Percentiles rank a stretch among this genome's conserved stretches.
phyloP scores from a whole-genome alignment of 2,113 vertebrate genomes.

The Raja brachyura region DNA sequence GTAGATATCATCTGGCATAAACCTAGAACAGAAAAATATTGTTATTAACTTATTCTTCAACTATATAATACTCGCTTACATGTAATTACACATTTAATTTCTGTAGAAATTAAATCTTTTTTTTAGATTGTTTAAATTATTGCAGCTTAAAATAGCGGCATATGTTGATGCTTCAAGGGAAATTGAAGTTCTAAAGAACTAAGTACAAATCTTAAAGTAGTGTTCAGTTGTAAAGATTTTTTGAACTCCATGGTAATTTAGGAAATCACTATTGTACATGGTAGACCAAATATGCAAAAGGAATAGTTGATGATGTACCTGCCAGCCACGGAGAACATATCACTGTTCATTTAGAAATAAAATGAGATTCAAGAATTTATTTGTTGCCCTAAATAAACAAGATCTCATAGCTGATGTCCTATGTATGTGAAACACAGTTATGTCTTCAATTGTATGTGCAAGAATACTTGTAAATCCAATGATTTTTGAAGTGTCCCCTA shows the following conservation, averaged over 20 bases:
- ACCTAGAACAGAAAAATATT: not conserved
- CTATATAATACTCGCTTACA: not conserved
- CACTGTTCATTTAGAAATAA: slow-evolving; percentile 1
- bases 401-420: not conserved
- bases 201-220: not conserved
- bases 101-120: not conserved
- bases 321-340: not conserved
- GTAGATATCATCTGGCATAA: not conserved
- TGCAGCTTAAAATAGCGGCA: not conserved
- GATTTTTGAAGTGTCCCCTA: not conserved
- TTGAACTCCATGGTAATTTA: not conserved
- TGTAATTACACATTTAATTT: not conserved
- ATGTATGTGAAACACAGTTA: not conserved
- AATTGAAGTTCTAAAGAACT: not conserved
- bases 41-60: not conserved
- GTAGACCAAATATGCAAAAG: not conserved
- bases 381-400: not conserved
- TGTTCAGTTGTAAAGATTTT: not conserved
- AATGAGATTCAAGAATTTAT: not conserved
- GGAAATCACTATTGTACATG: not conserved
- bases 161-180: not conserved
- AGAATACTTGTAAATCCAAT: not conserved
- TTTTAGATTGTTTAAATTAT: not conserved
- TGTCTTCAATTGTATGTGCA: not conserved
- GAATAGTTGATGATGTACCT: not conserved